These are phyloP conservation scores for Scotopteryx bipunctaria DNA, from an alignment of 2,888 invertebrate genomes.

Conservation along the genomic window DNA sequence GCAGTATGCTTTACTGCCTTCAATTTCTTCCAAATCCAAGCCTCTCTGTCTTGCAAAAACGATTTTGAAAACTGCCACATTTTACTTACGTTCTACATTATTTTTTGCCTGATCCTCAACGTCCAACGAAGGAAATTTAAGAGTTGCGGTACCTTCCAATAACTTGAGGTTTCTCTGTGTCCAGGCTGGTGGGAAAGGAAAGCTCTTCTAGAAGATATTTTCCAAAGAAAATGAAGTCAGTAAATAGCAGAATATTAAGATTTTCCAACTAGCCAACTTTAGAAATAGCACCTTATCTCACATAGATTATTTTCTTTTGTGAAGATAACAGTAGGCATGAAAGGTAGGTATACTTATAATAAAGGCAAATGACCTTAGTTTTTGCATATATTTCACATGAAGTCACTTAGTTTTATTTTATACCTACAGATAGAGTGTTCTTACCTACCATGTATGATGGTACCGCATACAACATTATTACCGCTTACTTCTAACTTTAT, in stretches of 20 bases:
- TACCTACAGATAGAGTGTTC: too few species aligned
- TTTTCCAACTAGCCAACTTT: not conserved
- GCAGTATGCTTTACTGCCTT: slow-evolving; percentile 16
- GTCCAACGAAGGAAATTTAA: slow-evolving; percentile 26
- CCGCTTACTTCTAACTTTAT: too few species aligned
- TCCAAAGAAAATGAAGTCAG: slow-evolving; percentile 16
- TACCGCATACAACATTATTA: too few species aligned
- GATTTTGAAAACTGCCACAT: not conserved
- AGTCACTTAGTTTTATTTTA: too few species aligned
- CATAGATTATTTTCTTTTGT: too few species aligned
- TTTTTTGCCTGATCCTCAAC: slow-evolving; percentile 18
- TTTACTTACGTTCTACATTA: slow-evolving; percentile 21
- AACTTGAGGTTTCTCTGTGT: slow-evolving; percentile 27
- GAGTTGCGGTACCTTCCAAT: slow-evolving; percentile 26
- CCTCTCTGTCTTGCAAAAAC: not conserved
- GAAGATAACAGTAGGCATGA: too few species aligned
- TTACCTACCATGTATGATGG: too few species aligned
- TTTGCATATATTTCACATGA: too few species aligned
- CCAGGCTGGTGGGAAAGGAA: slow-evolving; percentile 28
- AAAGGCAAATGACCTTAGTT: too few species aligned
- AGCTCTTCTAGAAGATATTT: slow-evolving; percentile 23
- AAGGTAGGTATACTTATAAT: too few species aligned
- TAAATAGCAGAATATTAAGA: slow-evolving; percentile 1
- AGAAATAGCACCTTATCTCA: not conserved
- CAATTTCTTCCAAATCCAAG: slow-evolving; percentile 10